phyloP scores from a whole-genome alignment of 2,888 invertebrate species.

The Andrena dorsata region DNA sequence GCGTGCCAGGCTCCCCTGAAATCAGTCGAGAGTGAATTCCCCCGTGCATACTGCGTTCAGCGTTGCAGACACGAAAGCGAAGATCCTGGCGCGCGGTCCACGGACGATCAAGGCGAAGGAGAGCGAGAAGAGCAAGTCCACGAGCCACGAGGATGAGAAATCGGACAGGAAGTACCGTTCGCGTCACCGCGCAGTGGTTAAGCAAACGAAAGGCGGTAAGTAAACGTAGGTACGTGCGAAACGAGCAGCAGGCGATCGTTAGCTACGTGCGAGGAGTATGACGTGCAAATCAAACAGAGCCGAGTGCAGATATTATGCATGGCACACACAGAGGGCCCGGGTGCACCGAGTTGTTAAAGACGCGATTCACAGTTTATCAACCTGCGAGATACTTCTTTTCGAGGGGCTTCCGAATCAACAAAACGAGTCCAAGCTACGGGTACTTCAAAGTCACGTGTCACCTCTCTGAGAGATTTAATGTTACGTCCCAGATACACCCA shows the following conservation, averaged over 20 bases:
- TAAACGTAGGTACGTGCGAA: constrained; percentile 49
- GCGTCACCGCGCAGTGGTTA: constrained; percentile 11
- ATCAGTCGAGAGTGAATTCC: constrained; percentile 2
- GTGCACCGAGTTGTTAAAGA: constrained; percentile 30
- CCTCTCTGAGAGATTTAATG: too few species aligned
- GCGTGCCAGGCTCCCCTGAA: constrained; percentile 41
- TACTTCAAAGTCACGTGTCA: not conserved
- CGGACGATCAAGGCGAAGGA: constrained; percentile 52
- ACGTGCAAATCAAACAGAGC: constrained; percentile 52
- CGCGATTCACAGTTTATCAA: not conserved
- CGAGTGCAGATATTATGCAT: constrained; percentile 13
- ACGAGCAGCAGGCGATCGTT: constrained; percentile 42
- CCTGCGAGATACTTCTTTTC: constrained; percentile 32
- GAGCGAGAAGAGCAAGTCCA: constrained; percentile 2
- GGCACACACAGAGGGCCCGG: constrained; percentile 6
- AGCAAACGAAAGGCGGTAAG: constrained; percentile 37
- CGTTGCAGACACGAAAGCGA: constrained; percentile 20
- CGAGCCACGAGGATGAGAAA: not conserved
- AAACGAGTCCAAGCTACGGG: not conserved
- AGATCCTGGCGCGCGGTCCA: constrained; percentile 65
- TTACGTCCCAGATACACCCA: not conserved
- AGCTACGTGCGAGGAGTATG: constrained; percentile 43
- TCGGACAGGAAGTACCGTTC: not conserved
- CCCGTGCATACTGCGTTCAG: not conserved
- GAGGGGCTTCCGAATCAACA: not conserved